Percentiles rank a stretch among this genome's conserved stretches.
These are phyloP conservation scores for Rhamphomyia laevipes DNA, from an alignment of 2,888 invertebrate species.

Conservation along the genomic window DNA sequence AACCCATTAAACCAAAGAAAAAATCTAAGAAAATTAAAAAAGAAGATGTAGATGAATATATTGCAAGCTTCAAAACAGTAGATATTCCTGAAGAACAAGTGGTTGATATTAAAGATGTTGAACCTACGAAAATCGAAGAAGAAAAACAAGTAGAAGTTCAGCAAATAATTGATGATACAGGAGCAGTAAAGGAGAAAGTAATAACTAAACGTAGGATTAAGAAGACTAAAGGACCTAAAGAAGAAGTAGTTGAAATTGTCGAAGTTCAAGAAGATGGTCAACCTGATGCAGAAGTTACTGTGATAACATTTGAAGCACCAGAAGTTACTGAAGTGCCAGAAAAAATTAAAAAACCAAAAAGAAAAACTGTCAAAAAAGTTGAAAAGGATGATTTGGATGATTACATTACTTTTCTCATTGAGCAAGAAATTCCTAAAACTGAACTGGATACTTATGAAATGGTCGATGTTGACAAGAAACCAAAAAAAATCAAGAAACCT, in stretches of 20 bases:
- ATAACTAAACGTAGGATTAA: slow-evolving; percentile 36
- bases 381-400: slow-evolving; percentile 33
- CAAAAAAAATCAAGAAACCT: slow-evolving; percentile 19
- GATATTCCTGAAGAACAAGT: slow-evolving; percentile 25
- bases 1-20: slow-evolving; percentile 26
- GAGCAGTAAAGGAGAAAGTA: slow-evolving; percentile 33
- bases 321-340: slow-evolving; percentile 19
- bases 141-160: slow-evolving; percentile 35
- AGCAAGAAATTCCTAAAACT: slow-evolving; percentile 19
- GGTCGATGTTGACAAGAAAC: slow-evolving; percentile 29
- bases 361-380: slow-evolving; percentile 16
- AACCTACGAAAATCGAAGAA: slow-evolving; percentile 24
- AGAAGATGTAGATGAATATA: slow-evolving; percentile 32
- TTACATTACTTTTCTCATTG: slow-evolving; percentile 28
- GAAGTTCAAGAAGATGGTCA: slow-evolving; percentile 29
- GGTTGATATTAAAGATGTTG: slow-evolving; percentile 20
- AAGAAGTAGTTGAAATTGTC: slow-evolving; percentile 33
- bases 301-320: slow-evolving; percentile 19
- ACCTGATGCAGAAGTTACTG: slow-evolving; percentile 21
- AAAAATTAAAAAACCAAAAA: slow-evolving; percentile 5
- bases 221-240: slow-evolving; percentile 34
- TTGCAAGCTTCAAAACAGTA: slow-evolving; percentile 31
- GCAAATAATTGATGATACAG: slow-evolving; percentile 33
- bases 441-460: slow-evolving; percentile 38
- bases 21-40: slow-evolving; percentile 34